A percentile compares a stretch with the other conserved stretches of the same genome.
Evolutionary conservation across 23 tunicate species (phyloP).

Genomic region (Styela plicata): DNA sequence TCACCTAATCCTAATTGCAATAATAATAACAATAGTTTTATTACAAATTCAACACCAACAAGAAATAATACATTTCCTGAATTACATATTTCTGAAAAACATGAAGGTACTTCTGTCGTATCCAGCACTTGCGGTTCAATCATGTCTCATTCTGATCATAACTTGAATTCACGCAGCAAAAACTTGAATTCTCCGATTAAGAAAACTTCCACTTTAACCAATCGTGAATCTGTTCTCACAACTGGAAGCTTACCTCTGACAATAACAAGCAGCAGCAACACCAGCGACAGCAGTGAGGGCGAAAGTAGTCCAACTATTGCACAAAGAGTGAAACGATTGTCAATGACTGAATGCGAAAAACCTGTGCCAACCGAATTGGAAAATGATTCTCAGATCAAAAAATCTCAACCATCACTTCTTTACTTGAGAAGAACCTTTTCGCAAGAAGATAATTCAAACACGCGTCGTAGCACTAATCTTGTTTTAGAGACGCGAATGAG

Average conservation of each 20-base stretch:
- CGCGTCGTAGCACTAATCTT: slow-evolving; percentile 14
- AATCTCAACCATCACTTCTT: background rate
- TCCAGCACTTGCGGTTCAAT: no score
- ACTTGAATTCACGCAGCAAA: background rate
- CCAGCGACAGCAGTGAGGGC: slow-evolving; percentile 44
- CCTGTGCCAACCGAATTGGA: background rate
- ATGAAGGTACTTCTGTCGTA: background rate
- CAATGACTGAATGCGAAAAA: background rate
- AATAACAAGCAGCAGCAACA: slow-evolving; percentile 44
- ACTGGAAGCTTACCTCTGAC: slow-evolving; percentile 46
- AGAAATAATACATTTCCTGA: background rate
- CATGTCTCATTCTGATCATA: background rate
- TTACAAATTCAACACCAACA: background rate
- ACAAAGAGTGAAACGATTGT: slow-evolving; percentile 1
- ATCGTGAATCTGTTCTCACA: slow-evolving; percentile 10
- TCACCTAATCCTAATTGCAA: background rate
- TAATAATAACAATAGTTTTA: background rate
- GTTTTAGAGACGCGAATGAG: slow-evolving; percentile 10
- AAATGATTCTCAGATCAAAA: background rate
- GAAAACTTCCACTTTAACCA: background rate
- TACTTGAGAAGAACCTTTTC: slow-evolving; percentile 18
- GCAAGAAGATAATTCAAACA: background rate
- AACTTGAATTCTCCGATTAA: background rate
- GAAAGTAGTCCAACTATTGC: background rate
- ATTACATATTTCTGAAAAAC: background rate